Percentiles rank a stretch among this genome's conserved stretches.
Evolutionary conservation across 2,888 invertebrate genomes (phyloP).

Genomic region (Pollenia angustigena): DNA sequence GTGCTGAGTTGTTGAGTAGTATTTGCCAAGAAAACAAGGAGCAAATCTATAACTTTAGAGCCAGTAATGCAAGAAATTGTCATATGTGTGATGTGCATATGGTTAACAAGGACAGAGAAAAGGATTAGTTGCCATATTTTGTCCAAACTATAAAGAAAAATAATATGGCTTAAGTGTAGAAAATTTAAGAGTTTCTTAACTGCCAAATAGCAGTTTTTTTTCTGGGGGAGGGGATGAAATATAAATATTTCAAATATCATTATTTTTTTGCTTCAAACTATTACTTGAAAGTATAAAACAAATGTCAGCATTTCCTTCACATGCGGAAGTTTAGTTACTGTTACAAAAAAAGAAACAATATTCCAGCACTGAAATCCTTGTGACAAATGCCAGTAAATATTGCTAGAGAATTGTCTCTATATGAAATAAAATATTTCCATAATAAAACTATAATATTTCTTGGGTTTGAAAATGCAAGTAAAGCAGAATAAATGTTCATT

Average conservation of each 20-base stretch:
- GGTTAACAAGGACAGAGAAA: not conserved
- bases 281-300: constrained; percentile 38
- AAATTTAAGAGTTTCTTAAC: constrained; percentile 60
- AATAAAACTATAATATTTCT: constrained; percentile 53
- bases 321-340: constrained; percentile 49
- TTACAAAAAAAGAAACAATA: not conserved
- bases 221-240: not conserved
- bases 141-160: not conserved
- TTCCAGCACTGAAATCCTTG: not conserved
- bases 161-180: constrained; percentile 30
- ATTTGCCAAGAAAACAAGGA: constrained; percentile 46
- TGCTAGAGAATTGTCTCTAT: constrained; percentile 14
- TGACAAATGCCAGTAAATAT: constrained; percentile 44
- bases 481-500: constrained; percentile 43
- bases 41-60: constrained; percentile 47
- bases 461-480: constrained; percentile 18
- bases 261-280: constrained; percentile 15
- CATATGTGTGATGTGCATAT: constrained; percentile 26
- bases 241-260: not conserved
- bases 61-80: constrained; percentile 45
- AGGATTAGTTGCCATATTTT: constrained; percentile 53
- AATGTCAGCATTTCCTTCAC: constrained; percentile 57
- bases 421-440: constrained; percentile 49
- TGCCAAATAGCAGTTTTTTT: constrained; percentile 56
- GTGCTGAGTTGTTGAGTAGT: constrained; percentile 46